Evolutionary conservation across 2,113 vertebrate genomes (phyloP).

Genomic region (Rhabdornis inornatus): DNA sequence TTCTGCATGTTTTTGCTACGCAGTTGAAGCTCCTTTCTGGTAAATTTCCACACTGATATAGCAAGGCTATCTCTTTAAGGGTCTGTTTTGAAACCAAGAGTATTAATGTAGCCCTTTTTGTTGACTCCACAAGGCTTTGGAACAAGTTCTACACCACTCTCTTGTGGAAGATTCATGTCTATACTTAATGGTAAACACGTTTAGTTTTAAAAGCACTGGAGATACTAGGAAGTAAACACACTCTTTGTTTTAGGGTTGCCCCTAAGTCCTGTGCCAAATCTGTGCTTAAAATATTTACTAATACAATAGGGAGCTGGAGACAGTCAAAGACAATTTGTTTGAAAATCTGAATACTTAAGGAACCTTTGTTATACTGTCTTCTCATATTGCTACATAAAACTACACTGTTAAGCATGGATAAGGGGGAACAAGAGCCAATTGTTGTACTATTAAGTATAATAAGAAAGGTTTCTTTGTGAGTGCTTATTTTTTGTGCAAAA

Average conservation of each 20-base stretch:
- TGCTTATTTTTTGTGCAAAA: neutral
- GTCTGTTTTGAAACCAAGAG: neutral
- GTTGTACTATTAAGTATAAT: neutral
- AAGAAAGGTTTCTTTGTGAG: neutral
- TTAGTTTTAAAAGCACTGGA: neutral
- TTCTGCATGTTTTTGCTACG: neutral
- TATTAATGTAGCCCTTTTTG: neutral
- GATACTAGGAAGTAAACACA: neutral
- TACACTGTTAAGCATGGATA: neutral
- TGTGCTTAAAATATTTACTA: neutral
- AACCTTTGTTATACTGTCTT: neutral
- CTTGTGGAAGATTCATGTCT: neutral
- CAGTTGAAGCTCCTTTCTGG: neutral
- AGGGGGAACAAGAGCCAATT: neutral
- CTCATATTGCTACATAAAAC: neutral
- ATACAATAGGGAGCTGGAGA: neutral
- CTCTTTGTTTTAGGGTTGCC: neutral
- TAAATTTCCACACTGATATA: neutral
- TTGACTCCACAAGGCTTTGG: neutral
- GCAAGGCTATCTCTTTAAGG: neutral
- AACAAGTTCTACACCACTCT: neutral
- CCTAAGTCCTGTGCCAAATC: neutral
- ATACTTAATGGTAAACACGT: neutral
- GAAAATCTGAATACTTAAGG: neutral
- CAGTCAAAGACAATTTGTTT: neutral